These are phyloP conservation scores for Drosophila nr. medialis DNA, from an alignment of 2,888 invertebrate species.

Conservation along the genomic window DNA sequence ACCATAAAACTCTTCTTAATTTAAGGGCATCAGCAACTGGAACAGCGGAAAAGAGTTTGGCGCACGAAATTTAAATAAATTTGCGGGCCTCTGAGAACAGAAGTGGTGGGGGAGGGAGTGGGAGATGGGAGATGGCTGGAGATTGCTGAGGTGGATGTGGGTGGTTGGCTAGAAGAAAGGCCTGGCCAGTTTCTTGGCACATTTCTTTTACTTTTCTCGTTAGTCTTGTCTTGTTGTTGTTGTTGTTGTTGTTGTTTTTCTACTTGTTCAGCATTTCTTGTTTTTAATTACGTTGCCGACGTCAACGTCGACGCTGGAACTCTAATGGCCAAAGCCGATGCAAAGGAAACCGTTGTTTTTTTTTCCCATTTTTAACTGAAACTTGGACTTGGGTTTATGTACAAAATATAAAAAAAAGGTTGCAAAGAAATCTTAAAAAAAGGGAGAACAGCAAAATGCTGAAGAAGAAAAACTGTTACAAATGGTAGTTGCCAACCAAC, in stretches of 20 bases:
- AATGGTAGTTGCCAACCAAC: slow-evolving; percentile 56
- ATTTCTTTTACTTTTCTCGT: slow-evolving; percentile 45
- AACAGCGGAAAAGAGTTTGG: slow-evolving; percentile 54
- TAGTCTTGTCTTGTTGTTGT: slow-evolving; percentile 5
- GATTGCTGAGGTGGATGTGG: not conserved
- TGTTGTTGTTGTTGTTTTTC: slow-evolving; percentile 25
- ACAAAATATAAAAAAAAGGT: slow-evolving; percentile 56
- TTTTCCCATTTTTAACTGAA: slow-evolving; percentile 25
- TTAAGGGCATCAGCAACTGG: slow-evolving; percentile 6
- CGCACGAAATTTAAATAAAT: slow-evolving; percentile 72
- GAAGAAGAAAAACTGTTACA: slow-evolving; percentile 50
- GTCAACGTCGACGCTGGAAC: slow-evolving; percentile 50
- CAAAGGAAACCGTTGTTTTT: slow-evolving; percentile 2
- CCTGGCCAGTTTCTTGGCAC: slow-evolving; percentile 68
- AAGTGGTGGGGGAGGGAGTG: not conserved
- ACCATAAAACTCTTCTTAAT: not conserved
- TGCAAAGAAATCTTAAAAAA: slow-evolving; percentile 49
- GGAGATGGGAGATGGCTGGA: not conserved
- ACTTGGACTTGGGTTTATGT: slow-evolving; percentile 68
- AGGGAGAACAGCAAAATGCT: not conserved
- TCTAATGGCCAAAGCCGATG: slow-evolving; percentile 61
- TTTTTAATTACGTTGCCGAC: slow-evolving; percentile 74
- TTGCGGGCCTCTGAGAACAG: slow-evolving; percentile 30
- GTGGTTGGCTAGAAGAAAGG: slow-evolving; percentile 10
- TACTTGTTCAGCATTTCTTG: slow-evolving; percentile 61